Percentiles rank a stretch among this genome's conserved stretches.
phyloP scores from a whole-genome alignment of 1,140 invertebrate genomes.

The Cyclargus thomasi region DNA sequence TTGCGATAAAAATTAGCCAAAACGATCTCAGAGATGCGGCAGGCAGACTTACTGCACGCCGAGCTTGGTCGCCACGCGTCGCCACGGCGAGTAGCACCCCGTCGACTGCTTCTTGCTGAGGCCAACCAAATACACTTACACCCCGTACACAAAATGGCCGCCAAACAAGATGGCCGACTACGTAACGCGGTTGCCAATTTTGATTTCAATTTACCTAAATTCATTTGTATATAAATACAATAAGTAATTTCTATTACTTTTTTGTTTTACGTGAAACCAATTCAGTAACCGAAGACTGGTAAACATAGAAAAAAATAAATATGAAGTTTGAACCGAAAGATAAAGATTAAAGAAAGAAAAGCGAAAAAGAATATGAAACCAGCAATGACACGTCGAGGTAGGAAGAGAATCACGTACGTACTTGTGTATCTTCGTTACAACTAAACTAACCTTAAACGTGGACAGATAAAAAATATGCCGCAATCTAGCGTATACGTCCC shows the following conservation, averaged over 20 bases:
- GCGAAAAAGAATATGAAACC: slow-evolving; percentile 27
- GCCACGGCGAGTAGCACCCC: slow-evolving; percentile 90
- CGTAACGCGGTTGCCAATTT: background rate
- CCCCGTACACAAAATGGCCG: slow-evolving; percentile 4
- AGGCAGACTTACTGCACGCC: slow-evolving; percentile 91
- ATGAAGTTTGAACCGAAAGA: background rate
- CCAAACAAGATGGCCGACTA: slow-evolving; percentile 2
- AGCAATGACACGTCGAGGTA: slow-evolving; percentile 34
- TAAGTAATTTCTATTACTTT: background rate
- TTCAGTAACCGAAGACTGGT: background rate
- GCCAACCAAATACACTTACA: slow-evolving; percentile 29
- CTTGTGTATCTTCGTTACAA: slow-evolving; percentile 58
- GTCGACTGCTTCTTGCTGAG: slow-evolving; percentile 79
- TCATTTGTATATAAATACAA: background rate
- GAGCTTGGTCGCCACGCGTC: slow-evolving; percentile 91
- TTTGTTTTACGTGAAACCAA: background rate
- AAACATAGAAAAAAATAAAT: background rate
- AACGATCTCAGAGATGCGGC: slow-evolving; percentile 31
- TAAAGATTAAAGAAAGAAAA: slow-evolving; percentile 45
- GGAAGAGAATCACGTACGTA: slow-evolving; percentile 44
- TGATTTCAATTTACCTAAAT: too few relatives aligned
- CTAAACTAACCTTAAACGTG: slow-evolving; percentile 17
- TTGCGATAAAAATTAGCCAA: slow-evolving; percentile 33
- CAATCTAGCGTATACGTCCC: slow-evolving; percentile 17
- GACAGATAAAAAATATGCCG: slow-evolving; percentile 20